Evolutionary conservation across 37 sponge, comb jelly and placozoan genomes (phyloP), one percentile per base, ranked within the genome.

Genomic region (Diacarnus erythraeanus): DNA sequence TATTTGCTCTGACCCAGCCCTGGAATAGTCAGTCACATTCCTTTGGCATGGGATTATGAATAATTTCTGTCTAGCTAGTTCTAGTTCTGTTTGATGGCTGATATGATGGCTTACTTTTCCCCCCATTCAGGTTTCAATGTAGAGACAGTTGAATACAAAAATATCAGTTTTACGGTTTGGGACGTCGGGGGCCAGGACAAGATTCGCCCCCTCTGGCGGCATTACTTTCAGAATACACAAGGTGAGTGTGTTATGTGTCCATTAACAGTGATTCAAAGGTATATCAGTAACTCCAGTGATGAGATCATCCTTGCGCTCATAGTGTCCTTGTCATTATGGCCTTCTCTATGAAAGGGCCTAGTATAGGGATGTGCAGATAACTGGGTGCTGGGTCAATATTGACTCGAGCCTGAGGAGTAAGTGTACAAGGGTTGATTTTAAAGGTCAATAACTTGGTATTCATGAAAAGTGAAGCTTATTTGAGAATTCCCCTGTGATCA

Each of bases 121-220:
- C 36, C 54, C 35, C n/a, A 34, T 6, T 6, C 76, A 97, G 97
- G 97, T 2, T 96, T 96, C 81, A 96, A 96, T 63, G 97, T 96
- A 38, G 94, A 96, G 74, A 96, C 94, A 23, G 97, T 96, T 21
- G 97, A 96, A 42, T 96, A 96, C 77, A 96, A 96, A 83, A 96
- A 96, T 78, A 96, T 98, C 74, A 98, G 99, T 74, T 98, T 98
- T 59, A 98, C 99, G 25, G 99, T 98, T 59, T 98, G 99, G 99
- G 99, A 98, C 59, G 99, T 98, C 30, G 99, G 99, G 34, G 99
- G 99, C 23, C 99, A 98, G 87, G 99, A 98, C 89, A 98, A 98
- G 84, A 98, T 98, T 83, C 79, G 99, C 54, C 99, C 99, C 22
- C 89, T 98, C 63, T 98, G 99, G 99, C 77, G 99, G 39, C 99